These are phyloP conservation scores for Ammodytes dubius DNA, from an alignment of 2,113 vertebrate genomes.

Conservation along the genomic window DNA sequence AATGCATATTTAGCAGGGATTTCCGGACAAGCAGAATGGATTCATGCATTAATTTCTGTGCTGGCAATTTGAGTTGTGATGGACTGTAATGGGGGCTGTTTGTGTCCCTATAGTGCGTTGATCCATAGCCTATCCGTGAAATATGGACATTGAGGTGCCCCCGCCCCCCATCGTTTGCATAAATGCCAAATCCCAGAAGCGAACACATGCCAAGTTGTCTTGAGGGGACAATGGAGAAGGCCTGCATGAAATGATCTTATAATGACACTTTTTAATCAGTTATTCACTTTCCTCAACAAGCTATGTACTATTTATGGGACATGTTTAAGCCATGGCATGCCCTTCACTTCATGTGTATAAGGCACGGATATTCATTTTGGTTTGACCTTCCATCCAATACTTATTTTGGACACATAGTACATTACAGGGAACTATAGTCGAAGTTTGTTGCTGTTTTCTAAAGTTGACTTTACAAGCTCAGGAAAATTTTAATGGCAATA, in stretches of 20 bases:
- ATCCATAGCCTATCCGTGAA: constrained; percentile 60
- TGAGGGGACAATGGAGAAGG: background rate
- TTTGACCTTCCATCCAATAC: constrained; percentile 19
- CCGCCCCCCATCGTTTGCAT: background rate
- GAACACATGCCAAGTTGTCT: background rate
- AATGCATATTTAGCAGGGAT: constrained; percentile 79
- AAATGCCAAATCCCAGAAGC: background rate
- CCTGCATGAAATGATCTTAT: background rate
- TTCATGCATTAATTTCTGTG: constrained; percentile 79
- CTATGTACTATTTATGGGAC: background rate
- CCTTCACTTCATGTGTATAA: background rate
- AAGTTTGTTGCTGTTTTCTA: constrained; percentile 33
- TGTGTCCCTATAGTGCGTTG: constrained; percentile 68
- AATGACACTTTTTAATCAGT: background rate
- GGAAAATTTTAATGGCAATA: constrained; percentile 50
- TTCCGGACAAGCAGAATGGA: constrained; percentile 65
- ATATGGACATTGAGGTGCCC: constrained; percentile 4
- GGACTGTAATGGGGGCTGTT: constrained; percentile 63
- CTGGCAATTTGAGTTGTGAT: constrained; percentile 65
- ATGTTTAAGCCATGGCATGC: background rate
- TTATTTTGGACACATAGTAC: constrained; percentile 24
- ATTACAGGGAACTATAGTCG: constrained; percentile 16
- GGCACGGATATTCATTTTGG: constrained; percentile 10
- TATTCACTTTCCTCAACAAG: background rate
- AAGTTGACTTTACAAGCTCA: constrained; percentile 42